Base-by-base conservation (phyloP, 1,140 invertebrate genomes). In the Aphelenchoides fujianensis region DNA sequence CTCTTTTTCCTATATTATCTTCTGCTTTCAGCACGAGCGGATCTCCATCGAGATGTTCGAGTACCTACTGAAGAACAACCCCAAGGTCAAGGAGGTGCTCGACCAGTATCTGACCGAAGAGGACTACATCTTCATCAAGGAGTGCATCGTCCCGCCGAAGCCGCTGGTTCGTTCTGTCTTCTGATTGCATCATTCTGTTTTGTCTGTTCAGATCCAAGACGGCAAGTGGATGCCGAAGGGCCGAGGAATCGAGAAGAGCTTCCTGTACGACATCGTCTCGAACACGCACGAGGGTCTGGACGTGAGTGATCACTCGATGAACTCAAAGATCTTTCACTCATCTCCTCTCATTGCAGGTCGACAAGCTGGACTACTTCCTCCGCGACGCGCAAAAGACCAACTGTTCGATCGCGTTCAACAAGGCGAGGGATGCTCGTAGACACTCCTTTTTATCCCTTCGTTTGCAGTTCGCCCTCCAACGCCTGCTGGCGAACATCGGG, bases 311-410 rank as follows among this genome's bases (percentile, higher is more conserved):
- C n/a, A n/a, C n/a, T n/a, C n/a, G n/a, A n/a, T n/a, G n/a, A n/a
- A n/a, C n/a, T n/a, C n/a, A n/a, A n/a, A n/a, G n/a, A n/a, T n/a
- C n/a, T n/a, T n/a, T n/a, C n/a, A n/a, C n/a, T n/a, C n/a, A n/a
- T n/a, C n/a, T n/a, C n/a, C n/a, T n/a, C n/a, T n/a, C n/a, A n/a
- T n/a, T n/a, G n/a, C n/a, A n/a, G n/a, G n/a, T 77, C 3, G 73
- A 61, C 70, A 74, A 74, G 59, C 23, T 74, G n/a, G 73, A 74
- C 30, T 74, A 74, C 61, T 78, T 74, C 35, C 37, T 74, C 12
- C 27, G 73, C 23, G 73, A 74, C 1, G 23, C 62, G 5, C 27
- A n/a, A 3, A 16, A 72, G 16, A 27, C 61, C 2, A 57, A 70
- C 23, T 28, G 76, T 16, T n/a, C 72, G 30, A 68, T 74, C 37